Conservation (phyloP, 2,797 vertebrate genomes). For the Danio aesculapii region DNA sequence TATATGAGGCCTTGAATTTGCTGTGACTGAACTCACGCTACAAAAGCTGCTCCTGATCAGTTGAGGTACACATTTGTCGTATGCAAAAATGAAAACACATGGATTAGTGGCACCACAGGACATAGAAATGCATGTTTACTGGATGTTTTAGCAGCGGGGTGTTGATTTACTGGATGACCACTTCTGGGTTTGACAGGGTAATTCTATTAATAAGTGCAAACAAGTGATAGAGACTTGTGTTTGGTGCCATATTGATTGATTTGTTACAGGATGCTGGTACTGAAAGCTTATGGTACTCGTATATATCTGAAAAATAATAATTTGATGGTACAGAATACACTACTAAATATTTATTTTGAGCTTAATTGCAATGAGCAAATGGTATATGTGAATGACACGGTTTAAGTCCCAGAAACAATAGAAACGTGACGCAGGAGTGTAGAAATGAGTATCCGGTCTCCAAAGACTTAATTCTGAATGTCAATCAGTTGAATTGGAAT, state of each 20-base stretch:
- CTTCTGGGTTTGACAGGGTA: slow-evolving; percentile 12
- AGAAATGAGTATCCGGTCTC: slow-evolving; percentile 9
- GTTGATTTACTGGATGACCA: background rate
- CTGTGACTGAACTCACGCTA: background rate
- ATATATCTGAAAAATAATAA: slow-evolving; percentile 12
- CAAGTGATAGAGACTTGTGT: background rate
- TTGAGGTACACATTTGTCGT: background rate
- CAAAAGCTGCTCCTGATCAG: background rate
- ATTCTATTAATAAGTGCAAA: background rate
- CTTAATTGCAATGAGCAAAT: slow-evolving; percentile 2
- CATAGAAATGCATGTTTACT: slow-evolving; percentile 23
- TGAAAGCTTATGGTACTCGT: slow-evolving; percentile 23
- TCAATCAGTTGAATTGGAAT: slow-evolving; percentile 3
- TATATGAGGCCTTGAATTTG: slow-evolving; percentile 31
- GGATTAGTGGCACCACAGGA: background rate
- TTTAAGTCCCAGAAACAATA: slow-evolving; percentile 8
- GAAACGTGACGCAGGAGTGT: background rate
- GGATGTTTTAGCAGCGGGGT: slow-evolving; percentile 13
- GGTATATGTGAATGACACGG: background rate
- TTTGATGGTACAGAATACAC: slow-evolving; percentile 44
- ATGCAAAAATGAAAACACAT: background rate
- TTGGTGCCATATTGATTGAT: background rate
- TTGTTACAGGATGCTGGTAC: slow-evolving; percentile 4
- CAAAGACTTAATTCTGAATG: slow-evolving; percentile 30
- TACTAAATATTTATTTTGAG: slow-evolving; percentile 52